phyloP scores from a whole-genome alignment of 37 sponge, comb jelly and placozoan genomes.

The Cliona cf. orientalis region DNA sequence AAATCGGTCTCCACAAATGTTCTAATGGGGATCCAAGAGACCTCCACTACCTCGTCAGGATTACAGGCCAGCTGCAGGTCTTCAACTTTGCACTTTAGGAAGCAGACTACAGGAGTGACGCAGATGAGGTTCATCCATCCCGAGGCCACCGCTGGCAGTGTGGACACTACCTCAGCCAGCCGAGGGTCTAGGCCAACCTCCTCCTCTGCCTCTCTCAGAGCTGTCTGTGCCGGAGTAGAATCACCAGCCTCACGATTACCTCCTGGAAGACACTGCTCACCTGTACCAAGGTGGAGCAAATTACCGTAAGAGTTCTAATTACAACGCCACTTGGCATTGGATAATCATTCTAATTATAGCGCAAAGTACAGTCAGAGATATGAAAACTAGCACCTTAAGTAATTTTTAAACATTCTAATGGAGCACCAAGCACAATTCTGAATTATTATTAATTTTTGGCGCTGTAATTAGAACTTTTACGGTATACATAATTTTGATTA shows the following conservation, averaged over 20 bases:
- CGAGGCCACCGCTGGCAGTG: constrained; percentile 28
- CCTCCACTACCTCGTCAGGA: constrained; percentile 44
- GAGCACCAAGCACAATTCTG: background rate
- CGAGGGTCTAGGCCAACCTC: constrained; percentile 46
- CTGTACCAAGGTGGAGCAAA: constrained; percentile 3
- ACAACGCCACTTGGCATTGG: background rate
- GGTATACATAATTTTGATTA: too few relatives aligned
- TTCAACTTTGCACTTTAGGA: background rate
- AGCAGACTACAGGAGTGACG: constrained; percentile 31
- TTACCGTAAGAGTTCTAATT: background rate
- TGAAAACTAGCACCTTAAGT: background rate
- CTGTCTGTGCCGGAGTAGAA: constrained; percentile 34
- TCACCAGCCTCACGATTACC: constrained; percentile 45
- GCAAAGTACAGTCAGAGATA: background rate
- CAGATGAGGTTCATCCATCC: background rate
- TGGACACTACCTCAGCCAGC: constrained; percentile 23
- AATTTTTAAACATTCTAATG: background rate
- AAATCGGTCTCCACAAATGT: constrained; percentile 9
- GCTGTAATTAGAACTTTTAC: too few relatives aligned
- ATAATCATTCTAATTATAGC: background rate
- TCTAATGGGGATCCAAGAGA: constrained; percentile 59
- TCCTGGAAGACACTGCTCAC: constrained; percentile 71
- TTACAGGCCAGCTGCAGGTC: constrained; percentile 34
- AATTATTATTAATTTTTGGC: too few relatives aligned
- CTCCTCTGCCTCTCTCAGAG: constrained; percentile 72